Evolutionary conservation across 2,888 invertebrate genomes (phyloP).

Genomic region (Crocallis elinguaria): DNA sequence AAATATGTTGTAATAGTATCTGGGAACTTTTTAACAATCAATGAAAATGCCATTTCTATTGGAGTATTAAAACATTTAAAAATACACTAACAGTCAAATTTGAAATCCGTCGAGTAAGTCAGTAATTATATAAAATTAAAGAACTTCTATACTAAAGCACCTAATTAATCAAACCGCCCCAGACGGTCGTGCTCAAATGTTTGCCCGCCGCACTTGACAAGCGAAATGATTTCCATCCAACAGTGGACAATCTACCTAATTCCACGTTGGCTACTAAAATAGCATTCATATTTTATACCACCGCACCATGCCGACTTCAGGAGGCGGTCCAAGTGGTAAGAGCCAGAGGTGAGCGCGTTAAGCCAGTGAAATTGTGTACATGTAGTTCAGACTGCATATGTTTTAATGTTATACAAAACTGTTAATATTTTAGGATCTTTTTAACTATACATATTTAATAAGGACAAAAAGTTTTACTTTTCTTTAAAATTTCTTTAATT

Average conservation of each 20-base stretch:
- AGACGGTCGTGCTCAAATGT: conserved; percentile 27
- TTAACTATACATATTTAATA: too few species aligned
- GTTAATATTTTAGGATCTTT: too few species aligned
- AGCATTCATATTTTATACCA: conserved; percentile 62
- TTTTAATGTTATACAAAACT: not conserved
- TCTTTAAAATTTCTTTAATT: too few species aligned
- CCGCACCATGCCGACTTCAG: conserved; percentile 43
- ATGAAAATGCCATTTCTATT: too few species aligned
- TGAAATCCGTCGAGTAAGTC: too few species aligned
- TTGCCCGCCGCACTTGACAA: conserved; percentile 40
- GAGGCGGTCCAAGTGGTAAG: conserved; percentile 27
- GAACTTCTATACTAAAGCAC: not conserved
- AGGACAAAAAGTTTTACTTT: too few species aligned
- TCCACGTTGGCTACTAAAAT: conserved; percentile 59
- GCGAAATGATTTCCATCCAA: conserved; percentile 47
- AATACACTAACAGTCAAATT: too few species aligned
- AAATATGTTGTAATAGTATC: too few species aligned
- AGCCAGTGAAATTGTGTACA: not conserved
- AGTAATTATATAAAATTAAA: too few species aligned
- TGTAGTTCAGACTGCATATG: not conserved
- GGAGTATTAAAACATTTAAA: too few species aligned
- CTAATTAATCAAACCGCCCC: conserved; percentile 30
- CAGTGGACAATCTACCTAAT: conserved; percentile 62
- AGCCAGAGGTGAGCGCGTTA: conserved; percentile 3
- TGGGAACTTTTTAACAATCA: too few species aligned